Percentiles rank a stretch among this genome's conserved stretches.
Conservation (phyloP, 2,888 invertebrate species). For the Agrochola litura region DNA sequence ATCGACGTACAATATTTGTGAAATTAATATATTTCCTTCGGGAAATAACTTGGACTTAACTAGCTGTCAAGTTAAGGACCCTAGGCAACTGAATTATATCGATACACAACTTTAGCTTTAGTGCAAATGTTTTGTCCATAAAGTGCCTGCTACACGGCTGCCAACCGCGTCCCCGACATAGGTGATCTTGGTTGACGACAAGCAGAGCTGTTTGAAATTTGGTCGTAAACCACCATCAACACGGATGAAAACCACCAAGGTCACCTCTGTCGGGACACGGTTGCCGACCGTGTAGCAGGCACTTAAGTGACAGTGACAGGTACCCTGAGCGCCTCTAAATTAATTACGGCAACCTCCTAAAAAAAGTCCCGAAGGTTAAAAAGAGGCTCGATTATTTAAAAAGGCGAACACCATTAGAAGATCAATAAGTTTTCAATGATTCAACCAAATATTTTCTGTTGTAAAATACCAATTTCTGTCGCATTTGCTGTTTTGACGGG, state of each 20-base stretch:
- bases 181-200: no score
- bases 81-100: conserved; percentile 34
- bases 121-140: not conserved
- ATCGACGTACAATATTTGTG: conserved; percentile 41
- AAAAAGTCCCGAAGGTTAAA: not conserved
- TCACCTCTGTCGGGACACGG: no score
- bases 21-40: conserved; percentile 48
- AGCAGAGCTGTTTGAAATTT: no score
- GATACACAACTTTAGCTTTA: conserved; percentile 31
- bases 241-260: no score
- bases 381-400: not conserved
- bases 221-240: no score
- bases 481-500: not conserved
- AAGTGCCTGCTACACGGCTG: no score
- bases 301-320: conserved; percentile 1
- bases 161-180: no score
- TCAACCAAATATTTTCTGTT: not conserved
- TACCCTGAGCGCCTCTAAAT: no score
- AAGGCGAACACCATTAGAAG: not conserved
- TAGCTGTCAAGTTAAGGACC: conserved; percentile 46
- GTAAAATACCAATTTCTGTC: not conserved
- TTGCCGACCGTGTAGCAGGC: no score
- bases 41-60: conserved; percentile 50
- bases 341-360: not conserved
- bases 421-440: no score